A percentile compares a stretch with the other conserved stretches of the same genome.
phyloP scores from a whole-genome alignment of 2,888 invertebrate species.

The Amitus sp. region DNA sequence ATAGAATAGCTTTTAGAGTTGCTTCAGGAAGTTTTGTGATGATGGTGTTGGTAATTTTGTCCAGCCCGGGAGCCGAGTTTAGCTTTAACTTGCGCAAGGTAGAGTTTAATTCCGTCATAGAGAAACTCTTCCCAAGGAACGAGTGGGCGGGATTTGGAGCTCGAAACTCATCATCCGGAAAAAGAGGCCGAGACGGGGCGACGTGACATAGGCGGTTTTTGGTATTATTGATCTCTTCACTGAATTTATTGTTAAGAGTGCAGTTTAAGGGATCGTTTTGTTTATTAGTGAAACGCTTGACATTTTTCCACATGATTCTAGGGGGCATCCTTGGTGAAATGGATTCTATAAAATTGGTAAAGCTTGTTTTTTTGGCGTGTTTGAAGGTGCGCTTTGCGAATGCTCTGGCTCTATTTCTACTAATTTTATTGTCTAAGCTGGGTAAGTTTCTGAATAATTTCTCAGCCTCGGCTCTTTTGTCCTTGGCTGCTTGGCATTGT shows the following conservation, averaged over 20 bases:
- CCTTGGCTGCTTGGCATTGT: neutral
- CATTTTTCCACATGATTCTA: neutral
- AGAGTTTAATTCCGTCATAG: neutral
- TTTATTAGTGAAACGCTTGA: neutral
- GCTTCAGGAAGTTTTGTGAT: neutral
- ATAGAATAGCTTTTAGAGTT: neutral
- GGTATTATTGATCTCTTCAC: no score
- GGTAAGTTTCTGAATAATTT: neutral
- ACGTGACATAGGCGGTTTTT: neutral
- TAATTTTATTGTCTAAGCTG: neutral
- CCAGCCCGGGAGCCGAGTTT: neutral
- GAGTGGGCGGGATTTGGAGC: neutral
- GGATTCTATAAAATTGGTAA: neutral
- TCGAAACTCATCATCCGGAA: neutral
- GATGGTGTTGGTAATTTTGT: neutral
- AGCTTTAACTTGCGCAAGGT: neutral
- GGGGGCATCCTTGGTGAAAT: no score
- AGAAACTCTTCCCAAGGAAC: neutral
- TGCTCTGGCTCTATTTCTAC: neutral
- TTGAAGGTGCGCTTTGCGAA: neutral
- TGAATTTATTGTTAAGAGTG: neutral
- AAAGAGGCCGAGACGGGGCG: neutral
- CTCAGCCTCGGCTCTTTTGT: neutral
- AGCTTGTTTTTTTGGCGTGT: neutral
- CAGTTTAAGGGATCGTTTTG: neutral